Evolutionary conservation across 2,888 invertebrate genomes (phyloP).

Genomic region (Acronicta leporina): DNA sequence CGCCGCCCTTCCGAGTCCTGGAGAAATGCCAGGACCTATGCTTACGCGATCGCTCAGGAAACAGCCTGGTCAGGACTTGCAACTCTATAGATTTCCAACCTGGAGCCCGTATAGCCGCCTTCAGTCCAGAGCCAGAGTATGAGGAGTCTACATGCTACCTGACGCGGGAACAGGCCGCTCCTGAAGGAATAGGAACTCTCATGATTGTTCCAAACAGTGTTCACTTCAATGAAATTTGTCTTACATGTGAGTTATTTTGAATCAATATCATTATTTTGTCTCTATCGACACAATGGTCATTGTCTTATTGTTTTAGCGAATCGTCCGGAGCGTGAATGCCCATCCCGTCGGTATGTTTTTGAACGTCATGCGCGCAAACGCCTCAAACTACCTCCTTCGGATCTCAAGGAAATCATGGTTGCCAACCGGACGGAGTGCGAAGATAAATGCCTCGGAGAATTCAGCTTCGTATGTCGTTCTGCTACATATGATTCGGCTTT

Average conservation of each 20-base stretch:
- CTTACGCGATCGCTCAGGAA: conserved; percentile 94
- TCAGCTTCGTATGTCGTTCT: conserved; percentile 96
- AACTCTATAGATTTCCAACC: conserved; percentile 97
- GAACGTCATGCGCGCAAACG: conserved; percentile 96
- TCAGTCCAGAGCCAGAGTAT: conserved; percentile 94
- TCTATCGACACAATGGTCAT: conserved; percentile 25
- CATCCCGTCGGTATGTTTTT: conserved; percentile 95
- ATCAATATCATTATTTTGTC: conserved; percentile 31
- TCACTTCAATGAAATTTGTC: conserved; percentile 96
- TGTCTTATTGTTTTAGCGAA: conserved; percentile 86
- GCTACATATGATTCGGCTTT: conserved; percentile 94
- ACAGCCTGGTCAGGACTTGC: conserved; percentile 95
- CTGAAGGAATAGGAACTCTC: conserved; percentile 96
- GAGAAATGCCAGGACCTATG: conserved; percentile 97
- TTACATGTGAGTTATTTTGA: conserved; percentile 92
- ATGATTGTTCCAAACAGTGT: conserved; percentile 96
- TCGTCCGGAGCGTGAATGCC: conserved; percentile 96
- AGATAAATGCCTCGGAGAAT: conserved; percentile 96
- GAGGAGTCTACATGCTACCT: conserved; percentile 96
- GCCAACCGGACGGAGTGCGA: conserved; percentile 96
- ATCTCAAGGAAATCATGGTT: conserved; percentile 95
- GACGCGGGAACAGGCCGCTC: conserved; percentile 95
- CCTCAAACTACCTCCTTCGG: conserved; percentile 93
- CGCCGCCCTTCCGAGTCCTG: conserved; percentile 95
- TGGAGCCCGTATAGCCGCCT: conserved; percentile 95